These are phyloP conservation scores for Aptenodytes forsteri DNA, from an alignment of 2,113 vertebrate species.

Conservation along the genomic window DNA sequence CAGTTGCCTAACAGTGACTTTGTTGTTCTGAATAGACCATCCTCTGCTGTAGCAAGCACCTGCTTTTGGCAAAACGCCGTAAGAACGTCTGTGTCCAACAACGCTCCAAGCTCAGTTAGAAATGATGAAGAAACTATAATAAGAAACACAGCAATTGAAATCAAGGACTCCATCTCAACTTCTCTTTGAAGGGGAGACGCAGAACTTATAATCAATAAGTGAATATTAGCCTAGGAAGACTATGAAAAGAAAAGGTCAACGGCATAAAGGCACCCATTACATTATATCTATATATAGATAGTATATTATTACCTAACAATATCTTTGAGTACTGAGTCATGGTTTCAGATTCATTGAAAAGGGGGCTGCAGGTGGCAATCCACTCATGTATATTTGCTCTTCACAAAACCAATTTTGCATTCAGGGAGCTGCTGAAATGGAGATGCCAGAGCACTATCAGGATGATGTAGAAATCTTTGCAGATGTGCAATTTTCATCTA, in stretches of 20 bases:
- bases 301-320: neutral
- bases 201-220: neutral
- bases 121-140: neutral
- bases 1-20: neutral
- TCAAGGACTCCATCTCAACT: neutral
- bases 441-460: neutral
- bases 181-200: neutral
- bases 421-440: slow-evolving; percentile 4
- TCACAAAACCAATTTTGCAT: neutral
- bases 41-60: neutral
- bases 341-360: neutral
- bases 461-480: neutral
- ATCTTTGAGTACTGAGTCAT: neutral
- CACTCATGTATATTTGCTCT: neutral
- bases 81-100: neutral
- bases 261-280: neutral
- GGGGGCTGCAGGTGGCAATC: neutral
- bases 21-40: neutral
- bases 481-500: slow-evolving; percentile 34
- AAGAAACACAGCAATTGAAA: neutral
- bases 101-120: neutral
- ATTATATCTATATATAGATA: neutral
- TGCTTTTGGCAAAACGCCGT: neutral
- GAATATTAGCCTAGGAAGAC: neutral
- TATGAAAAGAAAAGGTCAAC: neutral